Evolutionary conservation across 2,888 invertebrate species (phyloP), one percentile per base, ranked within the genome.

Genomic region (Acrobasis repandana): DNA sequence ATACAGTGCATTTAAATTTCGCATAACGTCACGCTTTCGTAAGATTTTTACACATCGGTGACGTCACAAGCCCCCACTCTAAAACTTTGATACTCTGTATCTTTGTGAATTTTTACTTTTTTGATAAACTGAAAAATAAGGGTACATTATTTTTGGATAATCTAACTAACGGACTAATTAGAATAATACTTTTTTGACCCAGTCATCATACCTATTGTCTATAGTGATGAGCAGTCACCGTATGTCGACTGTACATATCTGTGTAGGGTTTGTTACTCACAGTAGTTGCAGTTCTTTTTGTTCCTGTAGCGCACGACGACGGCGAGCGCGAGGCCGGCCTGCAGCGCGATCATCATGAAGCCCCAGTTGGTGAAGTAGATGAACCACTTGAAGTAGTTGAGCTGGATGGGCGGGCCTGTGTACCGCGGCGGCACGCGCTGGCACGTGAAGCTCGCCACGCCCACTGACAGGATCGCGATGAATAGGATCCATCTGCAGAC

Each of bases 361-460:
- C 95, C 95, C 95, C 96, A 96, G 80, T 96, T 95, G 11, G 96
- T 96, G 72, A 96, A 93, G 80, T 95, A 96, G 66, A 95, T 95
- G 62, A 94, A 92, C 95, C 95, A 96, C 73, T 94, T 95, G 66
- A 90, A 88, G 71, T 89, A 85, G 76, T 92, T 93, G 46, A 90
- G 75, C 65, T 88, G 80, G 33, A 83, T 69, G 46, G 79, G 77
- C 1, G 89, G 85, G 0, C 89, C 86, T 4, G 83, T 75, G 67
- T 90, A 86, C 9, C 74, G 69, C 1, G 73, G 74, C 10, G 91
- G 88, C 48, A 93, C 77, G 1, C 76, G 79, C 68, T 91, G 92
- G 64, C 85, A 85, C 11, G 80, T 77, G 69, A 92, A 92, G 77
- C 92, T 83, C 14, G 93, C 82, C 28, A 93, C 80, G 3, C 76